Percentiles rank a stretch among this genome's conserved stretches.
Evolutionary conservation across 2,888 invertebrate species (phyloP).

Genomic region (Leptodirus hochenwartii): DNA sequence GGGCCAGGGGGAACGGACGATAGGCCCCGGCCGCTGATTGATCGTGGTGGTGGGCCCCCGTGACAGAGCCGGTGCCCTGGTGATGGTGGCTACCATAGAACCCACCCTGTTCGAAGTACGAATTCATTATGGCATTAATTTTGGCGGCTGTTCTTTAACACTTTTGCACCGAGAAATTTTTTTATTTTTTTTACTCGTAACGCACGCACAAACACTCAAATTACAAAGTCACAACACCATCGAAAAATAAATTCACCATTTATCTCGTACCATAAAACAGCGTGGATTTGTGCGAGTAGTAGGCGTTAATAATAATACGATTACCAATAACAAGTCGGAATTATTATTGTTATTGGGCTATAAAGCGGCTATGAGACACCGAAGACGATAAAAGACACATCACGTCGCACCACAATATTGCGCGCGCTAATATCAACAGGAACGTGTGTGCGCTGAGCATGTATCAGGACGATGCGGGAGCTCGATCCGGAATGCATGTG

Average conservation of each 20-base stretch:
- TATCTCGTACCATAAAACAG: no score
- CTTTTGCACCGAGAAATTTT: conserved; percentile 7
- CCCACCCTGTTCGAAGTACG: conserved; percentile 90
- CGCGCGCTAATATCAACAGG: conserved; percentile 6
- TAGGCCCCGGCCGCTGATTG: conserved; percentile 59
- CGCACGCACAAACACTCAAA: neutral
- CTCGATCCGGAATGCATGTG: conserved; percentile 34
- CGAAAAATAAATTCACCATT: no score
- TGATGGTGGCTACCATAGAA: conserved; percentile 87
- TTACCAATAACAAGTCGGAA: conserved; percentile 19
- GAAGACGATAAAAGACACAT: conserved; percentile 5
- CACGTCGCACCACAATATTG: conserved; percentile 5
- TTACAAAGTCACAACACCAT: neutral
- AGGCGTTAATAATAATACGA: conserved; percentile 13
- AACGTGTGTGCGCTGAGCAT: conserved; percentile 19
- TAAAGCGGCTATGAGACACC: conserved; percentile 17
- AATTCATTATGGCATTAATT: conserved; percentile 52
- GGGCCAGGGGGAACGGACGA: conserved; percentile 70
- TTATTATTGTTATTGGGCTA: conserved; percentile 27
- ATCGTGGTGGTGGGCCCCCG: conserved; percentile 40
- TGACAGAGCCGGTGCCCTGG: conserved; percentile 49
- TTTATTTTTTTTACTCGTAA: no score
- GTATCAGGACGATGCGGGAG: no score
- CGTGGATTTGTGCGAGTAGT: no score
- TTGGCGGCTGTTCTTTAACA: conserved; percentile 15